phyloP scores from a whole-genome alignment of 2,113 vertebrate genomes.

The Dolichotis patagonum region DNA sequence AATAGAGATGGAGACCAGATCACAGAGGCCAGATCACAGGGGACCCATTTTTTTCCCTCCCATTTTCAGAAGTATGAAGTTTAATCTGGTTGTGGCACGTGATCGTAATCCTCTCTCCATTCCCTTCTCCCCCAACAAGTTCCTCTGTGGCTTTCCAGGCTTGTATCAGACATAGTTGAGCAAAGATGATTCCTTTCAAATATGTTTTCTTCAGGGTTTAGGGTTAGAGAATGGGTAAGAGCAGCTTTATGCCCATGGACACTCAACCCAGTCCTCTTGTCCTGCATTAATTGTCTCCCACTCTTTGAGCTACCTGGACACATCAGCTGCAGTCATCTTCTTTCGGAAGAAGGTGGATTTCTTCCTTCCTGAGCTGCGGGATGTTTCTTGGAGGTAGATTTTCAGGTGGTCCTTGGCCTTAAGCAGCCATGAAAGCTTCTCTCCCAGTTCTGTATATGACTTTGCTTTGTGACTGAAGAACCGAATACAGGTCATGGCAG shows the following conservation, averaged over 20 bases:
- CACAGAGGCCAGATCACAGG: rapidly evolving
- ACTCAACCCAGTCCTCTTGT: neutral
- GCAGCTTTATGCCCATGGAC: neutral
- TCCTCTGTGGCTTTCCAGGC: neutral
- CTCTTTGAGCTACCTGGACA: conserved; percentile 90
- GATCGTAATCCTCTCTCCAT: neutral
- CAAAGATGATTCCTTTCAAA: neutral
- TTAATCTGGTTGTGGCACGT: neutral
- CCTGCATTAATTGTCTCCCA: neutral
- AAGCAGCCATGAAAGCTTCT: conserved; percentile 94
- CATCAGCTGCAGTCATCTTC: conserved; percentile 95
- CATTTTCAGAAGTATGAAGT: neutral
- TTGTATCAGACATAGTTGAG: neutral
- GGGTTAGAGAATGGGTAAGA: neutral
- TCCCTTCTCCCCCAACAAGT: neutral
- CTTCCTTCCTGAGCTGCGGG: conserved; percentile 88
- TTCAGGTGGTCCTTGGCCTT: conserved; percentile 97
- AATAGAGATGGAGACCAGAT: neutral
- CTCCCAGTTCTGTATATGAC: conserved; percentile 94
- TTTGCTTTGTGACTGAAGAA: conserved; percentile 96
- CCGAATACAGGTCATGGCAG: conserved; percentile 98
- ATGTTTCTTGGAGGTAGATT: conserved; percentile 96
- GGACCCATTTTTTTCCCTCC: neutral
- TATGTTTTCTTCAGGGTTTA: neutral
- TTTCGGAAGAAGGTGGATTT: conserved; percentile 92